Evolutionary conservation across 1,140 invertebrate genomes (phyloP), one percentile per base, ranked within the genome.

Genomic region (Pygmarrhopalites habei): DNA sequence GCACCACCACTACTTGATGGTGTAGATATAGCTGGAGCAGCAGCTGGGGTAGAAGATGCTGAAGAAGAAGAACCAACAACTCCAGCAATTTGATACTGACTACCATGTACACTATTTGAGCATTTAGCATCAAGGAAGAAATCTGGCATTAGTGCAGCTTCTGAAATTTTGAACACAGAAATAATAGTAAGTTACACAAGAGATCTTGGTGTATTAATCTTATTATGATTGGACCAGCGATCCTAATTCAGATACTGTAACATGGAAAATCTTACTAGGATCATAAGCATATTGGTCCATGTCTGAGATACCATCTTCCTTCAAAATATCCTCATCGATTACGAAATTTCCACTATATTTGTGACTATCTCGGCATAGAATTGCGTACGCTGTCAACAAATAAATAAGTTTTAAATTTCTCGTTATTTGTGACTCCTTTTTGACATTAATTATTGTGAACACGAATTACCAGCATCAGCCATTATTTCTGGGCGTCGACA

Each of bases 301-400:
- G 76, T 98, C 87, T 1, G 81, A 88, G 4, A 98, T 77, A 0
- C 92, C 93, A 68, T 84, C 86, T 26, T 81, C 79, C 72, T 76
- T 82, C 0, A 99, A 75, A 2, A 99, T 79, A 32, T 93, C 87
- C 73, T 99, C 96, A 75, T 99, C 97, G 63, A 98, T 87, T 25
- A 83, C 84, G 77, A 98, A 99, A 71, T 98, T 85, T 10, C 95
- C 96, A 41, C 92, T 95, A 70, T 82, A 82, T 1, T 78, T 79
- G 73, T 81, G 84, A 15, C 87, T 86, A 67, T 95, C 87, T 74
- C 84, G 85, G 60, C 80, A 85, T 3, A 98, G 75, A 69, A 98
- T 86, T 4, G 83, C 82, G 78, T 99, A 98, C 2, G 94, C 95
- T n/a, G n/a, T n/a, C n/a, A n/a, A n/a, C n/a, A n/a, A n/a, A n/a